Evolutionary conservation across 2,888 invertebrate genomes (phyloP).

Genomic region (Cryptocheilus praepositus): DNA sequence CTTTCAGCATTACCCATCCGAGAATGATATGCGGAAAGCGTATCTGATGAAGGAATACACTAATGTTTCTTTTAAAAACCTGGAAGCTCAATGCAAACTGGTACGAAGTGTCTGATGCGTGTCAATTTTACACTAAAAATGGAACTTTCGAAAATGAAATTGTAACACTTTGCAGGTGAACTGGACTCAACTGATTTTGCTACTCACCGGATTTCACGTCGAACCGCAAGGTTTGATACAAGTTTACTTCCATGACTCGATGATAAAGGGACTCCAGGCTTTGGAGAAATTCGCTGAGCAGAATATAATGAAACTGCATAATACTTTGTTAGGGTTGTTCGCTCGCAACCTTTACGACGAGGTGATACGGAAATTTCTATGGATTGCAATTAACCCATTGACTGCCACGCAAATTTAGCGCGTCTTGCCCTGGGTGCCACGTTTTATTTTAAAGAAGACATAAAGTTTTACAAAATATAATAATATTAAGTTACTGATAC

Average conservation of each 20-base stretch:
- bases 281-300: slow-evolving; percentile 30
- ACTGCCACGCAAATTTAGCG: too few relatives aligned
- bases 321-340: slow-evolving; percentile 57
- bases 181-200: slow-evolving; percentile 50
- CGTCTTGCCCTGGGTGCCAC: too few relatives aligned
- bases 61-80: slow-evolving; percentile 31
- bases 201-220: slow-evolving; percentile 35
- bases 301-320: slow-evolving; percentile 42
- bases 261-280: slow-evolving; percentile 38
- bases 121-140: neutral
- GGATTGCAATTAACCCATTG: neutral
- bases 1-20: slow-evolving; percentile 48
- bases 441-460: too few relatives aligned
- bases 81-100: slow-evolving; percentile 31
- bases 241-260: slow-evolving; percentile 50
- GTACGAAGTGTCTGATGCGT: too few relatives aligned
- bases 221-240: slow-evolving; percentile 38
- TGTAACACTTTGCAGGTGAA: slow-evolving; percentile 46
- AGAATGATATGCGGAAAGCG: slow-evolving; percentile 47
- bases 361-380: slow-evolving; percentile 35
- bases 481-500: too few relatives aligned
- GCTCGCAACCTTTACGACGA: slow-evolving; percentile 55
- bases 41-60: slow-evolving; percentile 53
- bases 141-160: too few relatives aligned
- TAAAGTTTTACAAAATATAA: too few relatives aligned